phyloP scores from a whole-genome alignment of 1,140 invertebrate species.

The Chelonus insularis region DNA sequence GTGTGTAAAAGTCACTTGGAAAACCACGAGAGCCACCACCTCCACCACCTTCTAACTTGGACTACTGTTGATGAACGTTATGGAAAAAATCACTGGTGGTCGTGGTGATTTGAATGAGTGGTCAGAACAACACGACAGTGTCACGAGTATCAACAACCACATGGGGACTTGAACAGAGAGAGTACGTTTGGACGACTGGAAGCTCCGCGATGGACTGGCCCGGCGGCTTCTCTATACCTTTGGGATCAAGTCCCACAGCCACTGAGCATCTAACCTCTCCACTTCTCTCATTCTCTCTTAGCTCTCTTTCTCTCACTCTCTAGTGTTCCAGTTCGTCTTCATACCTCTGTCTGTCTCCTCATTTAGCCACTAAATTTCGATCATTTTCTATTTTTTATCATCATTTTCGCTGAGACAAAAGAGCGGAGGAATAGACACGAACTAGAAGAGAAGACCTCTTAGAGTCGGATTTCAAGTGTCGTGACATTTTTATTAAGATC shows the following conservation, averaged over 20 bases:
- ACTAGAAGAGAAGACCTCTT: no score
- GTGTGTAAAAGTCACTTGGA: no score
- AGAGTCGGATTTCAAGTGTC: not conserved
- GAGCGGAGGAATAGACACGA: not conserved
- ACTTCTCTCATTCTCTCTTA: slow-evolving; percentile 40
- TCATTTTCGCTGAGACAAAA: no score
- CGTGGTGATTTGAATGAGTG: slow-evolving; percentile 37
- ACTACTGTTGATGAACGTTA: no score
- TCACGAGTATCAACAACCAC: slow-evolving; percentile 24
- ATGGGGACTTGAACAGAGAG: slow-evolving; percentile 52
- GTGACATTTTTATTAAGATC: slow-evolving; percentile 4
- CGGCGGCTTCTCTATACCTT: slow-evolving; percentile 50
- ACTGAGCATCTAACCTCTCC: slow-evolving; percentile 56
- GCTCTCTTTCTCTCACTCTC: no score
- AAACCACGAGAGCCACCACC: no score
- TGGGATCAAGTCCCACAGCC: slow-evolving; percentile 56
- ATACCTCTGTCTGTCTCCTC: no score
- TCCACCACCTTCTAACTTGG: no score
- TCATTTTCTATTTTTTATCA: no score
- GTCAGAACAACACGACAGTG: not conserved
- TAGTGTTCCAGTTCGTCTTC: not conserved
- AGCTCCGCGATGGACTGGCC: slow-evolving; percentile 59
- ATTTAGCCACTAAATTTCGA: no score
- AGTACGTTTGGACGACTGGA: slow-evolving; percentile 56
- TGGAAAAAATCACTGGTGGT: not conserved